A percentile compares a stretch with the other conserved stretches of the same genome.
Conservation (phyloP, 2,113 vertebrate genomes). For the Alectura lathami region DNA sequence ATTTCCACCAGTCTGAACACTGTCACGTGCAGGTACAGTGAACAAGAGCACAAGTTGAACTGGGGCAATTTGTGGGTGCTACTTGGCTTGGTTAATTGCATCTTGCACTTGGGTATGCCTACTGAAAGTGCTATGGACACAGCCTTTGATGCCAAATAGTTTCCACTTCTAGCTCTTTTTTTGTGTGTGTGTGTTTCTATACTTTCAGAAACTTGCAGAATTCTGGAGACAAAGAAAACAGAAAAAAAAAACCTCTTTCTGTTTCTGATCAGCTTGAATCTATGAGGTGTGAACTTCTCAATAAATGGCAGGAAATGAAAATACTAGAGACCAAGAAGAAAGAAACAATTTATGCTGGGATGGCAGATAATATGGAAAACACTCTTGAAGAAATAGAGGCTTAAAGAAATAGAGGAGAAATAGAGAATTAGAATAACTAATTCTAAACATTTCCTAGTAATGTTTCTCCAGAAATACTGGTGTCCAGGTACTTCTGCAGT, state of each 20-base stretch:
- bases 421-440: too few species aligned
- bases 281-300: slow-evolving; percentile 71
- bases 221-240: neutral
- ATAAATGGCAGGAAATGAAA: slow-evolving; percentile 70
- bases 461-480: neutral
- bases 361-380: slow-evolving; percentile 24
- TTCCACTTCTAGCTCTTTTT: neutral
- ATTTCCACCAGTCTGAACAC: neutral
- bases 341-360: slow-evolving; percentile 48
- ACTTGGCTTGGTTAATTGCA: neutral
- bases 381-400: slow-evolving; percentile 69
- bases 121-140: neutral
- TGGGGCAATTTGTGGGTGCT: neutral
- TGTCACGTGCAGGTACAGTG: neutral
- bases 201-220: slow-evolving; percentile 38
- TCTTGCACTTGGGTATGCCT: neutral
- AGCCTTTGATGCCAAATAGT: neutral
- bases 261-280: slow-evolving; percentile 47
- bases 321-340: slow-evolving; percentile 72
- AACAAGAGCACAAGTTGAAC: accelerated
- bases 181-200: neutral
- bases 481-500: accelerated
- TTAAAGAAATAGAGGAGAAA: too few species aligned
- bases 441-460: neutral
- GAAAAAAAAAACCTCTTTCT: neutral